Evolutionary conservation across 2,888 invertebrate genomes (phyloP).

Genomic region (Brachypalpus laphriformis): DNA sequence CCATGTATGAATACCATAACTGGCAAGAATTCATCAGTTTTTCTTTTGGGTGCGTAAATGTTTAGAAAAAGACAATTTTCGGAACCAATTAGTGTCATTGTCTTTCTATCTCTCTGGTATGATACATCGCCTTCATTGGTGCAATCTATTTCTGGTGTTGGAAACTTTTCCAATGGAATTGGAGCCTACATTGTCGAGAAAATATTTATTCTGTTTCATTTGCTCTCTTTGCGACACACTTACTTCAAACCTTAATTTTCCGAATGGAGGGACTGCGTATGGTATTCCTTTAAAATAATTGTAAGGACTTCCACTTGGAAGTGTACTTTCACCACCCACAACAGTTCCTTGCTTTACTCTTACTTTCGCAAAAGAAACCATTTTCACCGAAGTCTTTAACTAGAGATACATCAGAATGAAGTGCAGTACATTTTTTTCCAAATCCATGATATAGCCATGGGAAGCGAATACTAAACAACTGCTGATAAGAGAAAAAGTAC

Average conservation of each 20-base stretch:
- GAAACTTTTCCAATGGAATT: conserved; percentile 78
- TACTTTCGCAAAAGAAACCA: conserved; percentile 75
- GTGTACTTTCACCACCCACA: conserved; percentile 82
- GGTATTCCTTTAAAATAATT: conserved; percentile 84
- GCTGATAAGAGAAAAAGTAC: no score
- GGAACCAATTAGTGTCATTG: conserved; percentile 77
- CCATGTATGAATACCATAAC: conserved; percentile 83
- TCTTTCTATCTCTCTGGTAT: conserved; percentile 79
- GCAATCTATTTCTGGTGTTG: conserved; percentile 79
- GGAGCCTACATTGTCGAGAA: conserved; percentile 78
- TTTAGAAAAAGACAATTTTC: conserved; percentile 81
- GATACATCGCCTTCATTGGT: conserved; percentile 78
- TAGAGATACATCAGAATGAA: no score
- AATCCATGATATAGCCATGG: no score
- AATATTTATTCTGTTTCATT: not conserved
- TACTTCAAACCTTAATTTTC: conserved; percentile 81
- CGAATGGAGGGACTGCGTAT: no score
- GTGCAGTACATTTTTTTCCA: no score
- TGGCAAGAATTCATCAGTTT: conserved; percentile 75
- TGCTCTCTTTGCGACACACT: conserved; percentile 16
- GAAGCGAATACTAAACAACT: no score
- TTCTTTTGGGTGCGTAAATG: conserved; percentile 79
- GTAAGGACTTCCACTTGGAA: conserved; percentile 82
- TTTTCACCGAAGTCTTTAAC: conserved; percentile 7
- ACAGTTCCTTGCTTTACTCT: conserved; percentile 83